phyloP scores from a whole-genome alignment of 2,888 invertebrate species.

The Papilio gigon region DNA sequence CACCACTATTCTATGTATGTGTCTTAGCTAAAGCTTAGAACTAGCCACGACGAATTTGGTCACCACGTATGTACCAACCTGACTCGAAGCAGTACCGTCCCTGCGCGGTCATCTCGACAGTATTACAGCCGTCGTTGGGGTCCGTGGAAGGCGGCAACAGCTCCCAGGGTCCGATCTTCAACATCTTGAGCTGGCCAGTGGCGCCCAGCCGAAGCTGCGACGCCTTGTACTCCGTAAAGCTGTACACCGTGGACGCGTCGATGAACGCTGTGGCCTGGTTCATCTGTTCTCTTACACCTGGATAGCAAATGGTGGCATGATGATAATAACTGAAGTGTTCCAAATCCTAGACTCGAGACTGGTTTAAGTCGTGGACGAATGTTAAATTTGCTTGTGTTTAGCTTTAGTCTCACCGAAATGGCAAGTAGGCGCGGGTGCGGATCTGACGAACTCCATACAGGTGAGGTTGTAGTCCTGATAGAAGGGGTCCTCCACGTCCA shows the following conservation, averaged over 20 bases:
- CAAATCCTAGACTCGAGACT: background rate
- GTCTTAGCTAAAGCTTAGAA: background rate
- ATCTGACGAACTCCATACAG: slow-evolving; percentile 94
- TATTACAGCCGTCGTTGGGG: slow-evolving; percentile 89
- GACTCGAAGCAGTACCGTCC: slow-evolving; percentile 92
- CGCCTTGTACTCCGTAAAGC: slow-evolving; percentile 80
- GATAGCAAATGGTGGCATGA: background rate
- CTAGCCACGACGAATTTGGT: background rate
- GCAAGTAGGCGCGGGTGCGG: slow-evolving; percentile 90
- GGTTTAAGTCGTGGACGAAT: background rate
- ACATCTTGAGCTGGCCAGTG: slow-evolving; percentile 86
- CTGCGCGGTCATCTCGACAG: slow-evolving; percentile 83
- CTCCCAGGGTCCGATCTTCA: slow-evolving; percentile 84
- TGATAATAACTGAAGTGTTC: background rate
- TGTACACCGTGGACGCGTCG: slow-evolving; percentile 93
- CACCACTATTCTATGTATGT: background rate
- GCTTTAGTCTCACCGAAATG: slow-evolving; percentile 81
- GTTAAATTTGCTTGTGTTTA: background rate
- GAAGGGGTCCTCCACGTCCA: slow-evolving; percentile 86
- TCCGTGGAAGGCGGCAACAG: slow-evolving; percentile 88
- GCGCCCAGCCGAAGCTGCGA: slow-evolving; percentile 73
- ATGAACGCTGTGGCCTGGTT: slow-evolving; percentile 93
- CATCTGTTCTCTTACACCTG: slow-evolving; percentile 90
- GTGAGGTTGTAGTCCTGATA: slow-evolving; percentile 85
- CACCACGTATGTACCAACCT: slow-evolving; percentile 65